Evolutionary conservation across 2,113 vertebrate species (phyloP), one percentile per base, ranked within the genome.

Genomic region (Leucopternis melanops): DNA sequence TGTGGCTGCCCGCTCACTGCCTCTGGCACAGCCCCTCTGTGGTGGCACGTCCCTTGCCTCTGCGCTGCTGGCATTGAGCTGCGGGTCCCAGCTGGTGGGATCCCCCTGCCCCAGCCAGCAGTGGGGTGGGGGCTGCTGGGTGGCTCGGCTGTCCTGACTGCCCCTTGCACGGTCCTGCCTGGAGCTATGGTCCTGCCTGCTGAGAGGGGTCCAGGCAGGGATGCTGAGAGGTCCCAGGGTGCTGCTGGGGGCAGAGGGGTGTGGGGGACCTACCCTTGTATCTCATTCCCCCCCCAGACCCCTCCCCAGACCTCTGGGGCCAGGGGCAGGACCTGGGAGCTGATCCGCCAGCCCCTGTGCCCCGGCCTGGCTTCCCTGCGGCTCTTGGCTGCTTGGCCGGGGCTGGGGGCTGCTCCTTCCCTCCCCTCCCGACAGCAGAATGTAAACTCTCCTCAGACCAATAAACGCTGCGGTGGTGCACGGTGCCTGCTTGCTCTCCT

Each of bases 271-370:
- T n/a, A 7, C 13, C 1, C 5, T 15, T n/a, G 34, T 9, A 10
- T 34, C 38, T 75, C 87, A 45, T 89, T 72, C 38, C 70, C 21
- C 45, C 71, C 62, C 21, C 34, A 4, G 8, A 6, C 29, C 40
- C 42, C 5, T n/a, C 18, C 29, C 47, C 27, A 8, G 22, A 11
- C 8, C 27, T n/a, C 34, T 13, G n/a, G 54, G 45, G 47, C 23
- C 3, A 3, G 20, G 19, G 59, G 29, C 72, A n/a, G 52, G 21
- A 57, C 50, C 44, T 19, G 9, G 0, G 5, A 13, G 58, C 71
- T 9, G 42, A 11, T 8, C 38, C 1, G 5, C 34, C 1, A 1
- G n/a, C n/a, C n/a, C 34, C 31, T 21, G 14, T 5, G 16, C 20
- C 27, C 34, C 21, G 6, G 61, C 61, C 38, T 18, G 26, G 32